These are phyloP conservation scores for Pteropus alecto DNA, from an alignment of 2,113 vertebrate genomes.

Conservation along the genomic window DNA sequence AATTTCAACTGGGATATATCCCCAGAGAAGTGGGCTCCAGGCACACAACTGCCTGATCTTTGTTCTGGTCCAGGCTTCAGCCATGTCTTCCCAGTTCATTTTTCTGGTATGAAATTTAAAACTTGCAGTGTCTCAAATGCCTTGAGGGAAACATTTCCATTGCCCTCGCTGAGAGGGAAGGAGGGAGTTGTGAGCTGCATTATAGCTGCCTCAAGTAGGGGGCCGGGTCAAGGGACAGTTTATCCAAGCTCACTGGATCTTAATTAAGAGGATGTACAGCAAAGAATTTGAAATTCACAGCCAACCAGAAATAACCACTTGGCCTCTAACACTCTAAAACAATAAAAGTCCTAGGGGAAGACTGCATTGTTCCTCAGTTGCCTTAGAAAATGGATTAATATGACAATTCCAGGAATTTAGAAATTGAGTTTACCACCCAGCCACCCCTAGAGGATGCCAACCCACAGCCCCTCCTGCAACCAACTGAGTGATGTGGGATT, in stretches of 20 bases:
- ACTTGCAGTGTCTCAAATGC: neutral
- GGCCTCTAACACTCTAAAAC: neutral
- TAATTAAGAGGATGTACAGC: neutral
- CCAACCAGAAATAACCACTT: neutral
- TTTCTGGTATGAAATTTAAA: neutral
- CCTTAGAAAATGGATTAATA: slow-evolving; percentile 49
- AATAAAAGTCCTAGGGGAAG: slow-evolving; percentile 10
- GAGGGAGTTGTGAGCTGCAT: neutral
- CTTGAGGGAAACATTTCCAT: neutral
- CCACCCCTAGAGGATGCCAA: neutral
- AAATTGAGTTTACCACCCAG: slow-evolving; percentile 35
- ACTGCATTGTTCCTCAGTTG: neutral
- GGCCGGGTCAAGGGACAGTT: neutral
- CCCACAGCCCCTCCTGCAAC: neutral
- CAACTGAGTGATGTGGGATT: neutral
- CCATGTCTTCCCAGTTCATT: neutral
- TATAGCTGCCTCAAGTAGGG: neutral
- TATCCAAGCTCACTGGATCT: neutral
- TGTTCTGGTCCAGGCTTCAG: neutral
- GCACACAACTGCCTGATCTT: neutral
- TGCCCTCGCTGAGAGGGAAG: neutral
- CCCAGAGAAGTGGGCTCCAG: too few species aligned
- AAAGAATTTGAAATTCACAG: slow-evolving; percentile 43
- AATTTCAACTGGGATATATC: neutral
- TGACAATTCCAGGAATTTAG: slow-evolving; percentile 51